Conservation (phyloP, 2,113 vertebrate genomes). For the Cromileptes altivelis region DNA sequence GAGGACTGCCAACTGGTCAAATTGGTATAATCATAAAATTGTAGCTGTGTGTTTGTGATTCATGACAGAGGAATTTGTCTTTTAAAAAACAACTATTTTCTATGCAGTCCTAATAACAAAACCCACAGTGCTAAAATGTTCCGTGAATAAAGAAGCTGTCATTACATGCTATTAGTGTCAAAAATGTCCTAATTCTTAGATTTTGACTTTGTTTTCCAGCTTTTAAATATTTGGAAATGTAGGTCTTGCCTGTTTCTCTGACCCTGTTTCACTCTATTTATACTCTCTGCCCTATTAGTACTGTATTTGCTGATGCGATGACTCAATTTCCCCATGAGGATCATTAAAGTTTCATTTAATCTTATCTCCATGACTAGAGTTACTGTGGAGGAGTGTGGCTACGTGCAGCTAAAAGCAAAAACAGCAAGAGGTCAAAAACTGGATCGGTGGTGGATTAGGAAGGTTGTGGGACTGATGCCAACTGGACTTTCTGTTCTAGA, state of each 20-base stretch:
- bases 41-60: background rate
- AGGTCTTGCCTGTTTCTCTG: background rate
- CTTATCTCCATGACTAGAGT: conserved; percentile 30
- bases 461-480: conserved; percentile 39
- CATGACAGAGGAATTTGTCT: background rate
- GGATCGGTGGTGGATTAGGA: conserved; percentile 7
- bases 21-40: no score
- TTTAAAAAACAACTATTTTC: background rate
- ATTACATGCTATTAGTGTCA: background rate
- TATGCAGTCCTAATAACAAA: background rate
- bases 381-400: background rate
- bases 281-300: conserved; percentile 20
- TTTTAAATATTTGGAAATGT: background rate
- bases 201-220: background rate
- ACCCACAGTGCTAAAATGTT: background rate
- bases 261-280: conserved; percentile 16
- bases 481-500: conserved; percentile 28
- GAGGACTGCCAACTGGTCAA: background rate
- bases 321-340: conserved; percentile 12
- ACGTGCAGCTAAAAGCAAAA: conserved; percentile 25
- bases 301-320: conserved; percentile 37
- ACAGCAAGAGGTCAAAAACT: conserved; percentile 36
- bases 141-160: background rate
- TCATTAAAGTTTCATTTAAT: conserved; percentile 59
- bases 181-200: no score